Percentiles rank a stretch among this genome's conserved stretches.
phyloP scores from a whole-genome alignment of 2,113 vertebrate genomes.

The Apeltes quadracus region DNA sequence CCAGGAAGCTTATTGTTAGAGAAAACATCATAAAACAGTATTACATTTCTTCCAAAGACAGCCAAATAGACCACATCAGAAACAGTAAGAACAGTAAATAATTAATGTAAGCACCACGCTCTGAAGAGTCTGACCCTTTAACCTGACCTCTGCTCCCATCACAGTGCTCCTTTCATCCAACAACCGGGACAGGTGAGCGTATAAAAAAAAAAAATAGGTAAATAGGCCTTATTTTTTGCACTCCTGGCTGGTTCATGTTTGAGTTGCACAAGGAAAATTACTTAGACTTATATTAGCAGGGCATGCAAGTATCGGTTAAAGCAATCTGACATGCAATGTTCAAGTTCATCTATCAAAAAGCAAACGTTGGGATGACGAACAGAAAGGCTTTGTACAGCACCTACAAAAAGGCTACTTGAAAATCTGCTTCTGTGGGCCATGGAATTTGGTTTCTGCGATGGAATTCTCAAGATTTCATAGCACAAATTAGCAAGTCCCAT shows the following conservation, averaged over 20 bases:
- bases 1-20: conserved; percentile 50
- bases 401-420: conserved; percentile 59
- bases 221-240: conserved; percentile 33
- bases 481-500: conserved; percentile 64
- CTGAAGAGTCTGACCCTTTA: conserved; percentile 68
- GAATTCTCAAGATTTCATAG: conserved; percentile 58
- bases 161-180: conserved; percentile 60
- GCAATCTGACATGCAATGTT: conserved; percentile 67
- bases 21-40: conserved; percentile 40
- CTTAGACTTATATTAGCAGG: conserved; percentile 32
- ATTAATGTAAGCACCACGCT: conserved; percentile 24
- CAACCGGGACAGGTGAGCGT: conserved; percentile 54
- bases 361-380: conserved; percentile 50
- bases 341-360: conserved; percentile 38
- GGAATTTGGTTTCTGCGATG: conserved; percentile 64
- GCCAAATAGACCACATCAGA: conserved; percentile 51
- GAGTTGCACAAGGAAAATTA: conserved; percentile 24
- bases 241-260: conserved; percentile 28
- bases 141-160: conserved; percentile 70
- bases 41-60: conserved; percentile 44
- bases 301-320: conserved; percentile 60
- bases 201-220: conserved; percentile 41
- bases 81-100: conserved; percentile 61
- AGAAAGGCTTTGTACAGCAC: conserved; percentile 55
- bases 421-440: conserved; percentile 57